These are phyloP conservation scores for Lysandra bellargus DNA, from an alignment of 2,888 invertebrate species.

Conservation along the genomic window DNA sequence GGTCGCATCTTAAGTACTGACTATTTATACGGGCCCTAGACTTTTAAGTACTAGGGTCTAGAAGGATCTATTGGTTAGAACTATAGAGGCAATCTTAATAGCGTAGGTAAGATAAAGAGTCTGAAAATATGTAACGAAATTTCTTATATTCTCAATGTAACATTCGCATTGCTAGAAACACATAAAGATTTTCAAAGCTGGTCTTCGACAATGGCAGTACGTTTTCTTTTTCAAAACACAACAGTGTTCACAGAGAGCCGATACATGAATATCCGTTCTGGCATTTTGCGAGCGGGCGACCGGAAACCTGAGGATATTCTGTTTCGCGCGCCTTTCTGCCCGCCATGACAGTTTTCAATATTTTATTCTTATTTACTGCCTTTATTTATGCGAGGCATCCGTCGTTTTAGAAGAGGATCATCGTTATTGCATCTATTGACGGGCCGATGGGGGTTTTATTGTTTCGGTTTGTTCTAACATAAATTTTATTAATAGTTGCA, in stretches of 20 bases:
- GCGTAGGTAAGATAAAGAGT: too few species aligned
- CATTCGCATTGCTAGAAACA: neutral
- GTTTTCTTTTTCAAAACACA: constrained; percentile 42
- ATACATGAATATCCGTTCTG: constrained; percentile 75
- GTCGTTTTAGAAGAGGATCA: constrained; percentile 46
- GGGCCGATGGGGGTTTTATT: constrained; percentile 25
- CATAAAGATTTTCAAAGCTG: constrained; percentile 28
- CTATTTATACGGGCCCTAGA: too few species aligned
- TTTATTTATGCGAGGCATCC: constrained; percentile 76
- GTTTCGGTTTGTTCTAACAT: constrained; percentile 21
- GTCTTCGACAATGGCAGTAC: constrained; percentile 41
- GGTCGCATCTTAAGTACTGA: too few species aligned
- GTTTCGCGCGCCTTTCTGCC: constrained; percentile 73
- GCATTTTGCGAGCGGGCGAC: constrained; percentile 72
- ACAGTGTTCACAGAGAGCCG: constrained; percentile 51
- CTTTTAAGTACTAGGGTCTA: too few species aligned
- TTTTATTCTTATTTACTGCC: constrained; percentile 78
- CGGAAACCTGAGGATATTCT: constrained; percentile 78
- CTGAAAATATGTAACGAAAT: neutral
- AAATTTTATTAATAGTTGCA: constrained; percentile 9
- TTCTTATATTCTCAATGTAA: neutral
- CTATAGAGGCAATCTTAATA: too few species aligned
- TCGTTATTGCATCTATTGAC: constrained; percentile 36
- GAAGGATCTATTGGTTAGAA: too few species aligned
- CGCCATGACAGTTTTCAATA: constrained; percentile 78